A percentile compares a stretch with the other conserved stretches of the same genome.
These are phyloP conservation scores for Paracentrotus lividus DNA, from an alignment of 53 echinoderm and acorn worm species.

Conservation along the genomic window DNA sequence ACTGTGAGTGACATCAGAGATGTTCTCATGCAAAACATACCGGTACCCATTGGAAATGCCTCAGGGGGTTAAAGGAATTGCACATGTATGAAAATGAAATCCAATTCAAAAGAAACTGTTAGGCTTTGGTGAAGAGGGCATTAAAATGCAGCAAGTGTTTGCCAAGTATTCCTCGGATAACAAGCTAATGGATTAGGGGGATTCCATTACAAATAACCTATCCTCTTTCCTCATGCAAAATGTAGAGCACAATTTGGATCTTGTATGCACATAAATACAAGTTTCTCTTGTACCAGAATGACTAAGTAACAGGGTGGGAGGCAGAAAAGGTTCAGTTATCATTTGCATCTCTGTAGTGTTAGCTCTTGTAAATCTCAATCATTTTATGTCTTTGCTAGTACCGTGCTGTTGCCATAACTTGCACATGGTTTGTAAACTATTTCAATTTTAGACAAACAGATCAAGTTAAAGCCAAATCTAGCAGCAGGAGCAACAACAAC, in stretches of 20 bases:
- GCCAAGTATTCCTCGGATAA: conserved; percentile 43
- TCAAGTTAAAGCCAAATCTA: too few species aligned
- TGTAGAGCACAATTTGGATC: conserved; percentile 6
- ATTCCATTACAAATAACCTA: conserved; percentile 40
- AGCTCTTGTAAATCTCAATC: neutral
- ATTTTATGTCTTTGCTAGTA: neutral
- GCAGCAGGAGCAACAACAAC: too few species aligned
- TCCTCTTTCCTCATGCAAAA: conserved; percentile 44
- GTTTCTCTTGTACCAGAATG: neutral
- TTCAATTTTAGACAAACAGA: too few species aligned
- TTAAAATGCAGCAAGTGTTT: conserved; percentile 46
- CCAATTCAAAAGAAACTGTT: conserved; percentile 45
- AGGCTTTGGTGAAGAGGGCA: conserved; percentile 28
- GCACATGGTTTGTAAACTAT: too few species aligned
- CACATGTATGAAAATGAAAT: conserved; percentile 2
- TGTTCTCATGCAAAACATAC: neutral
- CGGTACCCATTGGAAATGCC: neutral
- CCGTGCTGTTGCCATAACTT: neutral
- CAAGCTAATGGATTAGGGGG: conserved; percentile 49
- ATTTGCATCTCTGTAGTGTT: neutral
- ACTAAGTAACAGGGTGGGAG: neutral
- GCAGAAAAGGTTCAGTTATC: neutral
- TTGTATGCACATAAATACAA: conserved; percentile 27
- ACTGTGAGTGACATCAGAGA: neutral
- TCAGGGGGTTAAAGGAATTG: neutral